Conservation (phyloP, 2,888 invertebrate genomes). For the Neoitamus cyanurus region DNA sequence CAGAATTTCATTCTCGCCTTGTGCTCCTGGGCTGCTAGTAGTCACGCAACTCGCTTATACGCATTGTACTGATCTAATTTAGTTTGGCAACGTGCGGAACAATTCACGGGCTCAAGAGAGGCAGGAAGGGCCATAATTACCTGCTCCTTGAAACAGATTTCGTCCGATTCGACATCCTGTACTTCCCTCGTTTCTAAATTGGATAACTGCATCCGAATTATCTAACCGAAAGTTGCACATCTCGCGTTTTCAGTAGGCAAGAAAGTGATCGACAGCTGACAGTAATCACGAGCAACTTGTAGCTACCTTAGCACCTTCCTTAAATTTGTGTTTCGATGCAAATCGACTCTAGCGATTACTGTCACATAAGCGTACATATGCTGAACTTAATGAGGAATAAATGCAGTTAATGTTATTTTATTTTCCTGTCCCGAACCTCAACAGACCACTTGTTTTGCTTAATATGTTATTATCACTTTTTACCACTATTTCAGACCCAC, state of each 20-base stretch:
- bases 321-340: background rate
- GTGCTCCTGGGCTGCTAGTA: background rate
- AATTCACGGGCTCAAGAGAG: background rate
- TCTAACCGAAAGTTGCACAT: background rate
- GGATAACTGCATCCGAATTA: constrained; percentile 2
- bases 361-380: background rate
- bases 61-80: background rate
- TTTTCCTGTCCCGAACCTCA: too few relatives aligned
- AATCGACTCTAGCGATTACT: too few relatives aligned
- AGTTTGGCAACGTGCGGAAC: background rate
- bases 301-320: background rate
- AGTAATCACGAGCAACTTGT: background rate
- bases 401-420: too few relatives aligned
- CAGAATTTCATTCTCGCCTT: background rate
- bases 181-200: background rate
- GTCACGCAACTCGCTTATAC: background rate
- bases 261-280: background rate
- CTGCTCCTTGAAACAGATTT: background rate
- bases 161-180: background rate
- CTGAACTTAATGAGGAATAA: background rate
- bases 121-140: background rate
- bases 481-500: too few relatives aligned
- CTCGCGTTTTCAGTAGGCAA: background rate
- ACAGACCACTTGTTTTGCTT: too few relatives aligned
- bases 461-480: too few relatives aligned